These are phyloP conservation scores for Falco biarmicus DNA, from an alignment of 2,797 vertebrate genomes.

Conservation along the genomic window DNA sequence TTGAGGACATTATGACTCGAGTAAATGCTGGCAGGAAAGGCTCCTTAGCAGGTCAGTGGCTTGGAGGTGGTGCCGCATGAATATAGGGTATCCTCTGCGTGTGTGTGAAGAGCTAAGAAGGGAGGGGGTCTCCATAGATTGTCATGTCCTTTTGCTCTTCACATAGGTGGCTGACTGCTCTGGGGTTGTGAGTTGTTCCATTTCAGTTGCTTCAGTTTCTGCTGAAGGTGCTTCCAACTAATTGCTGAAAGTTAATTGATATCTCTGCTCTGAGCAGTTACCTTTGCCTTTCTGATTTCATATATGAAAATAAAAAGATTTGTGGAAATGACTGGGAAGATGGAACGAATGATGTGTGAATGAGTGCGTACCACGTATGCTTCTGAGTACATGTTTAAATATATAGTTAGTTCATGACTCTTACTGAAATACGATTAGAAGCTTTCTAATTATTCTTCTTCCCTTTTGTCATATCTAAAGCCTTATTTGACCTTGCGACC, in stretches of 20 bases:
- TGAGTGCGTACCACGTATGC: accelerated
- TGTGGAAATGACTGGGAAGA: background rate
- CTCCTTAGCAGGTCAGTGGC: slow-evolving; percentile 84
- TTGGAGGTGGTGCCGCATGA: background rate
- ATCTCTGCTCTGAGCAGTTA: background rate
- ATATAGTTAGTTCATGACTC: background rate
- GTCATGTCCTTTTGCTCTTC: background rate
- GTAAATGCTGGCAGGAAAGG: slow-evolving; percentile 93
- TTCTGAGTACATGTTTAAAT: background rate
- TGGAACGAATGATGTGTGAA: background rate
- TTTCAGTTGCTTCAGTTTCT: background rate
- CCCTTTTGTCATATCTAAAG: slow-evolving; percentile 69
- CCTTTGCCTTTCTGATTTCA: background rate
- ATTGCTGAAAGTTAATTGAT: background rate
- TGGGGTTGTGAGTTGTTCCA: background rate
- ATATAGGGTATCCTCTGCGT: too few species aligned
- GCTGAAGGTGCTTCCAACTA: background rate
- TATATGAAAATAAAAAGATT: background rate
- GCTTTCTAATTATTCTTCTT: background rate
- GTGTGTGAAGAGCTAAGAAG: background rate
- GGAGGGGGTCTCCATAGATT: background rate
- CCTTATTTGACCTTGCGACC: slow-evolving; percentile 88
- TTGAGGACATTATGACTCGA: slow-evolving; percentile 91
- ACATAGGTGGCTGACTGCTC: background rate
- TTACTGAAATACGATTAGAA: background rate